phyloP scores from a whole-genome alignment of 1,140 invertebrate genomes.

The Zelostemma sp. region DNA sequence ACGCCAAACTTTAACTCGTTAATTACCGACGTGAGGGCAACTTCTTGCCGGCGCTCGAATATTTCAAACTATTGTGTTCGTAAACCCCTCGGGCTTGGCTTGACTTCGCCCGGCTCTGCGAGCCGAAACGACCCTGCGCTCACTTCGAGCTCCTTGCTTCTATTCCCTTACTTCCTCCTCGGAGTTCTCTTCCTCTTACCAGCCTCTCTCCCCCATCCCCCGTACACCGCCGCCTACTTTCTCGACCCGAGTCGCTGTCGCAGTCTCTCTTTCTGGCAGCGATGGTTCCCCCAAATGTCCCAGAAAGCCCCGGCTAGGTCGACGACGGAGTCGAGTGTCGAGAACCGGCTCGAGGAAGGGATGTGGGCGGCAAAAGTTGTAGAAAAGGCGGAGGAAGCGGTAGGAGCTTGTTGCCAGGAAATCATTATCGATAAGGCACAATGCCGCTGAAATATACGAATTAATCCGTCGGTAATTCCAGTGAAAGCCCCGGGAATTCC shows the following conservation, averaged over 20 bases:
- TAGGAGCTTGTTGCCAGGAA: slow-evolving; percentile 32
- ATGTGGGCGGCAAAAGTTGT: slow-evolving; percentile 32
- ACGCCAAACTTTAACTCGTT: slow-evolving; percentile 72
- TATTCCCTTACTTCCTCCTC: slow-evolving; percentile 25
- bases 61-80: slow-evolving; percentile 72
- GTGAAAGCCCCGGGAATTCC: slow-evolving; percentile 23
- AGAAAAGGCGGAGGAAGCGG: slow-evolving; percentile 41
- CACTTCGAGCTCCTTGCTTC: slow-evolving; percentile 31
- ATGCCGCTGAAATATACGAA: slow-evolving; percentile 46
- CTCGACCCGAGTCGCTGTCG: slow-evolving; percentile 11
- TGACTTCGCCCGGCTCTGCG: slow-evolving; percentile 32
- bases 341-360: slow-evolving; percentile 37
- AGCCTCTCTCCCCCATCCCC: slow-evolving; percentile 1
- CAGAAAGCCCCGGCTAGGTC: slow-evolving; percentile 48
- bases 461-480: slow-evolving; percentile 32
- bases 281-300: slow-evolving; percentile 55
- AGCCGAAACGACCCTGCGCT: slow-evolving; percentile 35
- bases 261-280: slow-evolving; percentile 45
- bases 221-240: slow-evolving; percentile 5
- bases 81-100: slow-evolving; percentile 60
- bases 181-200: slow-evolving; percentile 3
- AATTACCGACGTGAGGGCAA: slow-evolving; percentile 70
- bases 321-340: slow-evolving; percentile 53
- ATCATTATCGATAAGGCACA: slow-evolving; percentile 53
- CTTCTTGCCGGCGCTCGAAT: slow-evolving; percentile 70